Percentiles rank a stretch among this genome's conserved stretches.
phyloP scores from a whole-genome alignment of 2,113 vertebrate species.

The Athene cunicularia region DNA sequence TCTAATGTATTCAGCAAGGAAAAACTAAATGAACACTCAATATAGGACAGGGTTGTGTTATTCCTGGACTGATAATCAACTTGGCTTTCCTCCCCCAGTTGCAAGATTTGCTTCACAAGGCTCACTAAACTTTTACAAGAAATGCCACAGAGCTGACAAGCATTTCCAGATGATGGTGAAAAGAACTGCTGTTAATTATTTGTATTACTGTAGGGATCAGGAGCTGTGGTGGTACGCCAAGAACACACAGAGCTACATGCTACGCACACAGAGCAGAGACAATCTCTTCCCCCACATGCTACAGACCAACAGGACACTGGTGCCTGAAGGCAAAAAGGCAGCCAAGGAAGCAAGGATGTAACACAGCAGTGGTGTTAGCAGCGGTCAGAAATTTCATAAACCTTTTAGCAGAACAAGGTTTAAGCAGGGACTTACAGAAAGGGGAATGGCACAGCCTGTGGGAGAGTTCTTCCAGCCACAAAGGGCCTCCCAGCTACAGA shows the following conservation, averaged over 20 bases:
- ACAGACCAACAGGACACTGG: neutral
- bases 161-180: neutral
- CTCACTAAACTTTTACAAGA: neutral
- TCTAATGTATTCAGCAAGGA: neutral
- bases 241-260: fast-evolving
- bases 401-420: neutral
- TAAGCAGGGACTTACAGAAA: neutral
- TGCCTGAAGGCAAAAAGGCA: neutral
- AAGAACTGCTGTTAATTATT: neutral
- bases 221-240: neutral
- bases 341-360: neutral
- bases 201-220: neutral
- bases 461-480: neutral
- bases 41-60: neutral
- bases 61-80: neutral
- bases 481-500: neutral
- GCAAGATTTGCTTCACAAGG: neutral
- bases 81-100: fast-evolving
- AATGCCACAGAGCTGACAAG: neutral
- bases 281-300: fast-evolving
- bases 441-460: neutral
- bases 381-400: neutral
- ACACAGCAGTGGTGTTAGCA: neutral
- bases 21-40: neutral
- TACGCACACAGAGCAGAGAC: neutral